Conservation (phyloP, 2,113 vertebrate species). For the Apteryx owenii region DNA sequence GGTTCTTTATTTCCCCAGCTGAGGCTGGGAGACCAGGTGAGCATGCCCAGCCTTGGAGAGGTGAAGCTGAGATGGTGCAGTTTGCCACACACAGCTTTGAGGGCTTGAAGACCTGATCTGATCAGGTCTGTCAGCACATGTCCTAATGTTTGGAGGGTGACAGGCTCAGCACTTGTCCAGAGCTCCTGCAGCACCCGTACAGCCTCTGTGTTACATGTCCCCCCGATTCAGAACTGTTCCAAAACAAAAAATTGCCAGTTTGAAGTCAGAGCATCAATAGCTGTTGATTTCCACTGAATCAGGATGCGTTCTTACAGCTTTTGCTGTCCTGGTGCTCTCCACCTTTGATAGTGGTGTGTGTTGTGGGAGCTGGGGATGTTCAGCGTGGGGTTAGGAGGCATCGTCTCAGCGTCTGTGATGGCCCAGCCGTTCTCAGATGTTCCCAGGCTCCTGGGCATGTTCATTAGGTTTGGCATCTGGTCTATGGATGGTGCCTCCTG, state of each 20-base stretch:
- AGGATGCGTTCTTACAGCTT: accelerated
- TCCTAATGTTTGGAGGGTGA: no score
- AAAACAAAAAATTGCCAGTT: neutral
- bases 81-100: neutral
- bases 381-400: accelerated
- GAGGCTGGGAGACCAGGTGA: neutral
- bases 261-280: neutral
- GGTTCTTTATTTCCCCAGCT: neutral
- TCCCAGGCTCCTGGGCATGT: accelerated
- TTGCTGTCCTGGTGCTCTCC: neutral
- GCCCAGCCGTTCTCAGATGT: accelerated
- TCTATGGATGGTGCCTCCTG: neutral
- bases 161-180: no score
- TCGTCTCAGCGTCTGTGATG: accelerated
- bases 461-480: neutral
- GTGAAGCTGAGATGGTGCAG: accelerated
- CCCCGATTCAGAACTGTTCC: neutral
- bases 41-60: neutral
- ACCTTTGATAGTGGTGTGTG: accelerated
- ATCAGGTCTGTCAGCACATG: no score
- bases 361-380: neutral
- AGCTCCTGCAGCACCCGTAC: neutral
- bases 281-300: neutral
- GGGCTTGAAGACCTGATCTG: neutral
- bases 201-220: accelerated